Conservation (phyloP, 2,888 invertebrate genomes). For the Mermis nigrescens region DNA sequence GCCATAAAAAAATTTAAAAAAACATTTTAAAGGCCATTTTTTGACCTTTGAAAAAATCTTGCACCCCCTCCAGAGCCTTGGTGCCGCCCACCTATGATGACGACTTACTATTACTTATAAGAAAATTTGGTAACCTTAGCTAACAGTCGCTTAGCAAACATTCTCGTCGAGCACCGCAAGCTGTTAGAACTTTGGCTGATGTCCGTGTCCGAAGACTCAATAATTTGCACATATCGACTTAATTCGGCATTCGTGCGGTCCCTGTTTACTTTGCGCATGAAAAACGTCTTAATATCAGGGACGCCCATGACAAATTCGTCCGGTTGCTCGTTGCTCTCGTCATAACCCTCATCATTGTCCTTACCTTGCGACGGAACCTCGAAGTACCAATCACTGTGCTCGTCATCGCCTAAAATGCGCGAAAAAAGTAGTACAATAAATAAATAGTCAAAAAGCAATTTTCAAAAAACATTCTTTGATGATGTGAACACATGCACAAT, state of each 20-base stretch:
- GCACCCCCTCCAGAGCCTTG: no score
- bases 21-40: no score
- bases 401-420: constrained; percentile 9
- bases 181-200: constrained; percentile 3
- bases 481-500: no score
- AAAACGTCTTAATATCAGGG: background rate
- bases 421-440: background rate
- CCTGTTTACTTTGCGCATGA: background rate
- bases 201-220: constrained; percentile 7
- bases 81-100: no score
- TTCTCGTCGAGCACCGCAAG: background rate
- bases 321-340: background rate
- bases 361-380: background rate
- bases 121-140: background rate
- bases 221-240: background rate
- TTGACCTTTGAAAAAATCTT: no score
- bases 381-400: constrained; percentile 11
- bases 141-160: background rate
- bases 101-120: background rate
- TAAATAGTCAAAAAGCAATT: background rate
- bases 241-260: background rate
- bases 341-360: background rate
- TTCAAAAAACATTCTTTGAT: no score
- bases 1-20: no score
- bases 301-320: constrained; percentile 12